Evolutionary conservation across 2,113 vertebrate genomes (phyloP).

Genomic region (Uria aalge): DNA sequence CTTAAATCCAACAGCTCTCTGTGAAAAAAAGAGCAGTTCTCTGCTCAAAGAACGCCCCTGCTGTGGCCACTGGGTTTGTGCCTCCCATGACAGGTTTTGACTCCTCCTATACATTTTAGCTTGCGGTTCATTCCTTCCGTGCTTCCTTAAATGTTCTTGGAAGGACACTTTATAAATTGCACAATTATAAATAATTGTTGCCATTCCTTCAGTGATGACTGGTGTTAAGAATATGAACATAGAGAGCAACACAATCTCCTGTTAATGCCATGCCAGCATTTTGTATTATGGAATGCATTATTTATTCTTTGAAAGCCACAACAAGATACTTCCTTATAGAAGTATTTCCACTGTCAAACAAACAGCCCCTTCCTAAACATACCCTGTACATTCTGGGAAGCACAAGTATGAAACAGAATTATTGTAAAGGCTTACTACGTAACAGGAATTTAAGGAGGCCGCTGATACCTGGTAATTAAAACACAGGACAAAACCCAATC

Average conservation of each 20-base stretch:
- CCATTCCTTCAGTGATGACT: slow-evolving; percentile 19
- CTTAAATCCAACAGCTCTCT: background rate
- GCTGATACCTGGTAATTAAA: background rate
- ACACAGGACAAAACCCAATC: background rate
- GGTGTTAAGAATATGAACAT: background rate
- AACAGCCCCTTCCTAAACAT: background rate
- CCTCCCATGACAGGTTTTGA: background rate
- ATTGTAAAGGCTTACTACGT: background rate
- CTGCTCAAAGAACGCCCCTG: background rate
- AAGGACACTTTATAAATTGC: slow-evolving; percentile 37
- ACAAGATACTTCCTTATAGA: background rate
- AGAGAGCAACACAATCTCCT: background rate
- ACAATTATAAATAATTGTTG: slow-evolving; percentile 45
- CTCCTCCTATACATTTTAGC: background rate
- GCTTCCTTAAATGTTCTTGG: slow-evolving; percentile 36
- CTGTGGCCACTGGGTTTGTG: background rate
- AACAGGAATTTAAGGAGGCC: slow-evolving; percentile 4
- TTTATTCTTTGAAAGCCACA: slow-evolving; percentile 16
- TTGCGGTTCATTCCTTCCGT: slow-evolving; percentile 13
- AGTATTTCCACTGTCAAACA: background rate
- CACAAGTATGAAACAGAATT: background rate
- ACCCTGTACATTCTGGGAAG: slow-evolving; percentile 2
- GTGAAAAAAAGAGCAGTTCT: background rate
- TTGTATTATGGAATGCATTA: slow-evolving; percentile 6
- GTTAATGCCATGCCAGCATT: background rate